Evolutionary conservation across 2,888 invertebrate species (phyloP).

Genomic region (Mongoloraphidia duomilia): DNA sequence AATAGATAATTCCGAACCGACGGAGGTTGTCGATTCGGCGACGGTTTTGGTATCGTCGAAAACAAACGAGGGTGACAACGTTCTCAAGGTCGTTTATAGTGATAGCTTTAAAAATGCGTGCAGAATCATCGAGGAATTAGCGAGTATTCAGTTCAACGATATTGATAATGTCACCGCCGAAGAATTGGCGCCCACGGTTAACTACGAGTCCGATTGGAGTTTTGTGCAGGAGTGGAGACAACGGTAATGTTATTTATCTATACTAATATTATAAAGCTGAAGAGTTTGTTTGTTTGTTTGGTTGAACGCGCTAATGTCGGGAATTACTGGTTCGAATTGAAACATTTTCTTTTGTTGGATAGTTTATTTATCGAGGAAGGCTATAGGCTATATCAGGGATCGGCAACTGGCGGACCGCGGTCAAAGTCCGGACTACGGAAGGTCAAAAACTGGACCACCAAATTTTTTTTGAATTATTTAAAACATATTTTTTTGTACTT

Average conservation of each 20-base stretch:
- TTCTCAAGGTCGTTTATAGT: slow-evolving; percentile 26
- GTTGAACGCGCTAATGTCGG: no score
- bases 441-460: no score
- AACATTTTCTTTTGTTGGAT: no score
- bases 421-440: no score
- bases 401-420: no score
- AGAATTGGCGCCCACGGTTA: slow-evolving; percentile 18
- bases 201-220: slow-evolving; percentile 46
- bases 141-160: neutral
- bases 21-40: slow-evolving; percentile 25
- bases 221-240: slow-evolving; percentile 61
- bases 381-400: no score
- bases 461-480: no score
- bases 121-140: slow-evolving; percentile 24
- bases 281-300: no score
- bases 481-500: no score
- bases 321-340: no score
- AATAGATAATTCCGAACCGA: slow-evolving; percentile 18
- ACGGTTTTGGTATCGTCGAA: slow-evolving; percentile 21
- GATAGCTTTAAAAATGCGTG: slow-evolving; percentile 26
- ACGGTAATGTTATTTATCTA: slow-evolving; percentile 31
- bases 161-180: neutral
- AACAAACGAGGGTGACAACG: slow-evolving; percentile 21
- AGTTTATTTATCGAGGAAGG: no score
- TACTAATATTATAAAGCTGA: no score